Base-by-base conservation (phyloP, 1,140 invertebrate genomes). In the Diorhabda sublineata region DNA sequence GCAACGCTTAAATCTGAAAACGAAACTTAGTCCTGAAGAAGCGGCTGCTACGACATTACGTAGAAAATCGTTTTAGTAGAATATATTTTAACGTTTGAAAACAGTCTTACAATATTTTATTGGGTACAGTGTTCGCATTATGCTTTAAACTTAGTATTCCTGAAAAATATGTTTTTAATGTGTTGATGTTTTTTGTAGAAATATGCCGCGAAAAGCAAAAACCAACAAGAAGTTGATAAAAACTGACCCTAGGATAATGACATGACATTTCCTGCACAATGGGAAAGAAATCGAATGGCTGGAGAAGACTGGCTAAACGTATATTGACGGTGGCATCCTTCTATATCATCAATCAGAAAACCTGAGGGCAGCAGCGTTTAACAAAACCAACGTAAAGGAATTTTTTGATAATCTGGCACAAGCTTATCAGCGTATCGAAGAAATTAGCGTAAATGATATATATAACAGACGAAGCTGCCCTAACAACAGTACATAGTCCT, bases 401-500 rank as follows among this genome's bases (percentile, higher is more conserved):
- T 2, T 74, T 57, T 75, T 75, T 68, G 8, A 45, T 26, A 71
- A 73, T 45, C 42, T 69, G 45, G 64, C n/a, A 52, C 8, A 60
- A 7, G 44, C 61, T 59, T 62, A 73, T 11, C 52, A 59, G 26
- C 67, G 52, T 64, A 73, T 71, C 59, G 67, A 78, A 61, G 77
- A 81, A 52, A 82, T 81, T 74, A 44, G 69, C 45, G 66, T 77
- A 5, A 8, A 73, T 58, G 58, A 77, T 67, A 79, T 84, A 52
- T 82, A 67, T 63, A 85, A 84, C 68, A 11, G 81, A 83, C 72
- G 79, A 83, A 74, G 84, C 76, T 5, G 81, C 79, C 56, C 70
- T 83, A n/a, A 81, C 77, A 43, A 83, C 83, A n/a, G 83, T 84
- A 45, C 76, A 79, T 7, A 78, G 80, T 68, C 71, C 77, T 45